phyloP scores from a whole-genome alignment of 2,888 invertebrate species.

The Zeuzera pyrina region DNA sequence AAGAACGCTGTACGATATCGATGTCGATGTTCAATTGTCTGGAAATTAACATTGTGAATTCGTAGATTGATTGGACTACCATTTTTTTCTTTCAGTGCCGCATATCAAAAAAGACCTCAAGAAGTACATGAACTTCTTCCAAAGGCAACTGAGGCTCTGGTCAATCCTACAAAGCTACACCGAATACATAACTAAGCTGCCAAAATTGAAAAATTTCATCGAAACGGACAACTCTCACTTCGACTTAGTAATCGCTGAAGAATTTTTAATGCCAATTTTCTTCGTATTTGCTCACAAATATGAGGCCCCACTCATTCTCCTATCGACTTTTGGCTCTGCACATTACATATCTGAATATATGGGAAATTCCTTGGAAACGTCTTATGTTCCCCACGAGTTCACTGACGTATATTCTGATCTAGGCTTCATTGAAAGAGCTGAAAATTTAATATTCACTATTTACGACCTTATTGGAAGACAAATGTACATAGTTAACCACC shows the following conservation, averaged over 20 bases:
- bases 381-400: conserved; percentile 59
- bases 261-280: conserved; percentile 27
- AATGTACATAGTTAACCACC: conserved; percentile 20
- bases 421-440: conserved; percentile 35
- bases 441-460: conserved; percentile 3
- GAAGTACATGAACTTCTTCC: conserved; percentile 1
- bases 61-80: too few relatives aligned
- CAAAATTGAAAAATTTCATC: conserved; percentile 15
- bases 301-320: conserved; percentile 18
- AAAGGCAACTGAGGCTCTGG: conserved; percentile 3
- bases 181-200: conserved; percentile 13
- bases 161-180: conserved; percentile 6
- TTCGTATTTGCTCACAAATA: conserved; percentile 27
- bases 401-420: conserved; percentile 41
- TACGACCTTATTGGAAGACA: conserved; percentile 9
- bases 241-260: conserved; percentile 26
- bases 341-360: conserved; percentile 17
- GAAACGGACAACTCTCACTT: conserved; percentile 18
- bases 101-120: not conserved
- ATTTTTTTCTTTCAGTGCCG: conserved; percentile 8
- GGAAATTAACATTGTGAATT: too few relatives aligned
- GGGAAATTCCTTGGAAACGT: conserved; percentile 22
- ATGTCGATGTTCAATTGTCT: too few relatives aligned
- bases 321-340: conserved; percentile 16
- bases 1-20: too few relatives aligned